These are phyloP conservation scores for Conopomorpha cramerella DNA, from an alignment of 1,140 invertebrate species.

Conservation along the genomic window DNA sequence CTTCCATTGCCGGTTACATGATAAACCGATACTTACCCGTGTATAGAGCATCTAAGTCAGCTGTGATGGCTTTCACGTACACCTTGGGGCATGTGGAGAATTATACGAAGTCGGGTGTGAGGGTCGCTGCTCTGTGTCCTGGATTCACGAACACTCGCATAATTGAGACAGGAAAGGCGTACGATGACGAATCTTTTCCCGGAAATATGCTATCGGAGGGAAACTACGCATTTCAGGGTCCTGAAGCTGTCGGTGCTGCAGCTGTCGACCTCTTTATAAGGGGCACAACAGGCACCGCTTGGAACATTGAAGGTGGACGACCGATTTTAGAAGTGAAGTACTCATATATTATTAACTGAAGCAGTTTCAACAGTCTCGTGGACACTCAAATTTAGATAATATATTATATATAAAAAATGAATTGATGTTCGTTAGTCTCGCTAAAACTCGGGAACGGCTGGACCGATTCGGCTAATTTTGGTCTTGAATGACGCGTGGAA, in stretches of 20 bases:
- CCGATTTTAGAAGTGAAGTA: conserved; percentile 9
- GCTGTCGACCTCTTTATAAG: conserved; percentile 28
- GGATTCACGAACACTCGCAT: conserved; percentile 41
- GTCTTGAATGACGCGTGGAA: too few species aligned
- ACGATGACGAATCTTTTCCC: neutral
- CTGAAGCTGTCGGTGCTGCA: too few species aligned
- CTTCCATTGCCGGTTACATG: too few species aligned
- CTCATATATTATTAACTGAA: too few species aligned
- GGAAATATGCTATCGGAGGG: neutral
- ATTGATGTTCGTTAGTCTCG: too few species aligned
- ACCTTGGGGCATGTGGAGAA: conserved; percentile 47
- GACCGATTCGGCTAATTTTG: too few species aligned
- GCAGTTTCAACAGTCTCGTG: too few species aligned
- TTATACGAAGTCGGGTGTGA: conserved; percentile 51
- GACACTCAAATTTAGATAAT: conserved; percentile 8
- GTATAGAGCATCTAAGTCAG: conserved; percentile 68
- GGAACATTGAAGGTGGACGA: conserved; percentile 14
- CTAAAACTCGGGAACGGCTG: too few species aligned
- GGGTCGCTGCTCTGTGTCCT: conserved; percentile 52
- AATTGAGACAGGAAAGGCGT: conserved; percentile 21
- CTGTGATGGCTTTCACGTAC: conserved; percentile 46
- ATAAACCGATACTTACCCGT: conserved; percentile 63
- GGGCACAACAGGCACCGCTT: conserved; percentile 18
- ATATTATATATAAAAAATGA: too few species aligned
- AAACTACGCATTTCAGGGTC: conserved; percentile 5